Evolutionary conservation across 2,113 vertebrate species (phyloP).

Genomic region (Candoia aspera): DNA sequence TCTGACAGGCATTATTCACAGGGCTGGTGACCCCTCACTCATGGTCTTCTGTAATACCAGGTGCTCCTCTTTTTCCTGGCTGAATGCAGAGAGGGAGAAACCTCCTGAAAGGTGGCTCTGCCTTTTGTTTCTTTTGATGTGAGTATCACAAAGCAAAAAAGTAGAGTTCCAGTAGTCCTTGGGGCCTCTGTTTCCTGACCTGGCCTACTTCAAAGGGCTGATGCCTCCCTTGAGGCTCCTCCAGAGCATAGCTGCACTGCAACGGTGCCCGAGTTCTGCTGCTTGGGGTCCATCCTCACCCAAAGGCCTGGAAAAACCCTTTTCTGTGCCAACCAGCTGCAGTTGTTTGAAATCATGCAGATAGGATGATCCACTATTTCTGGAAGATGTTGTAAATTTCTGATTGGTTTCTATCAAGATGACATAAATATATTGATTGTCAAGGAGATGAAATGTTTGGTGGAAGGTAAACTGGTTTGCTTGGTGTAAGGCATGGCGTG

Average conservation of each 20-base stretch:
- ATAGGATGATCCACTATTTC: background rate
- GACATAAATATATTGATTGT: slow-evolving; percentile 22
- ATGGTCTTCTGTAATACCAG: background rate
- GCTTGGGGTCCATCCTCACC: background rate
- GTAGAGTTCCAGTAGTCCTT: background rate
- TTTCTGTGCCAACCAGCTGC: background rate
- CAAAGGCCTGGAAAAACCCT: background rate
- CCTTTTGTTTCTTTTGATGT: background rate
- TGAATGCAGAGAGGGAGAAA: background rate
- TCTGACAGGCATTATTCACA: background rate
- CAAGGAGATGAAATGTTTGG: background rate
- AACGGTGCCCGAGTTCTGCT: background rate
- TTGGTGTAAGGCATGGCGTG: slow-evolving; percentile 48
- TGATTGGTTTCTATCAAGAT: slow-evolving; percentile 1
- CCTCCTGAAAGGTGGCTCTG: background rate
- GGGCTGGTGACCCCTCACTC: background rate
- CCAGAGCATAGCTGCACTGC: background rate
- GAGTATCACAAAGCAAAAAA: background rate
- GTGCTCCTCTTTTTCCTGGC: background rate
- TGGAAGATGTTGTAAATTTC: slow-evolving; percentile 19
- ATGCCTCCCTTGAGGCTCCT: background rate
- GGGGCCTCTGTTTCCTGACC: background rate
- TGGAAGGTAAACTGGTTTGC: slow-evolving; percentile 48
- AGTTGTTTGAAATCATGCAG: slow-evolving; percentile 12
- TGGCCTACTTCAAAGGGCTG: background rate